Evolutionary conservation across 2,888 invertebrate species (phyloP), one percentile per base, ranked within the genome.

Genomic region (Eumerus sabulonum): DNA sequence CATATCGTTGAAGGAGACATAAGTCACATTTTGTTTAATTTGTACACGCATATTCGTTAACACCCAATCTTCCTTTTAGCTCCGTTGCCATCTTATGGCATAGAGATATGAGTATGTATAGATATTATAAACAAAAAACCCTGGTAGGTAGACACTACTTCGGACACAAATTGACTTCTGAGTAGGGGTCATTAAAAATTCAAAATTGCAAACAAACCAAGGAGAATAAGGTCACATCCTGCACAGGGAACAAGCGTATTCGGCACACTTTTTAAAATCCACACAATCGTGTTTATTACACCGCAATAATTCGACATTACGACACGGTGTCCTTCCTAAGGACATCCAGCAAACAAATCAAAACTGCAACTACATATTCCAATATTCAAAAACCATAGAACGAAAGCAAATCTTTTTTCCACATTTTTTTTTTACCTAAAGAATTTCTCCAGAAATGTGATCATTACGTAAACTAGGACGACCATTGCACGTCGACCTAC

Each of bases 241-340:
- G 27, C 13, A 27, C 1, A 13, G 0, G 14, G 1, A 51, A 36
- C 1, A 14, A 44, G 13, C 27, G 59, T 17, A 42, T 27, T 50
- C 1, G 57, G 13, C 74, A 74, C 70, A 74, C 79, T 79, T 79
- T 79, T 79, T 74, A 70, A 74, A 79, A 64, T 59, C 36, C 54
- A 73, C 38, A 66, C 27, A 27, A 7, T 27, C 27, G 27, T 16
- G 27, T 40, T 40, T 40, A 40, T 40, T n/a, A 40, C 12, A 27
- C 35, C 45, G 14, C 36, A 38, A 48, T 40, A 70, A 56, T 66
- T 64, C 13, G 9, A 38, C 45, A 54, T 67, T 62, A 56, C 71
- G 48, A 19, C 19, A 47, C 11, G 40, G 16, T 51, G 53, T 42
- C 70, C 51, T 68, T 27, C 27, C 7, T 27, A 2, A 27, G 3